Percentiles rank a stretch among this genome's conserved stretches.
Conservation (phyloP, 2,113 vertebrate genomes). For the Peromyscus californicus region DNA sequence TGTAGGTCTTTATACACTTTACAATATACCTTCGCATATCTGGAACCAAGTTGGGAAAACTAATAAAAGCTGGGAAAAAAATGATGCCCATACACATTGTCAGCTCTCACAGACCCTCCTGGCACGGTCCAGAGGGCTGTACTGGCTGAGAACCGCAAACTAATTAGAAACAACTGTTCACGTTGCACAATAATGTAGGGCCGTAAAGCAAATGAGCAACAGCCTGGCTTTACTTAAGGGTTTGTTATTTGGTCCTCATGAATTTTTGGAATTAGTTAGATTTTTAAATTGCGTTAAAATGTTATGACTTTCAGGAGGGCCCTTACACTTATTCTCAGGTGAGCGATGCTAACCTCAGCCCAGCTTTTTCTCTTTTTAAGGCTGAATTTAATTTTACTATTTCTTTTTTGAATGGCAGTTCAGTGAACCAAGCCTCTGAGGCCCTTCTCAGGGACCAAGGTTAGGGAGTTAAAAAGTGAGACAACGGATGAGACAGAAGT, state of each 20-base stretch:
- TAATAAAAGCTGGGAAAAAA: not conserved
- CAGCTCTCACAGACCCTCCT: not conserved
- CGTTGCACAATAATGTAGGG: not conserved
- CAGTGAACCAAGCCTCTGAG: not conserved
- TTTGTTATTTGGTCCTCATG: not conserved
- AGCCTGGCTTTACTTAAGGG: not conserved
- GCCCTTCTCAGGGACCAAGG: not conserved
- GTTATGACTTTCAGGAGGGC: not conserved
- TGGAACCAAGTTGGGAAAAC: slow-evolving; percentile 6
- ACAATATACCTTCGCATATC: not conserved
- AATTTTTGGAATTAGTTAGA: not conserved
- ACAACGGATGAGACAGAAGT: not conserved
- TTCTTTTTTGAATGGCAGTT: not conserved
- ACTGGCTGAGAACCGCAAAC: not conserved
- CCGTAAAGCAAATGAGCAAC: not conserved
- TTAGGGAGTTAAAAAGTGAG: not conserved
- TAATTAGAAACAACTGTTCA: not conserved
- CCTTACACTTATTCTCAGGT: not conserved
- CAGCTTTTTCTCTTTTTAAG: not conserved
- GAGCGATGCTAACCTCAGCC: not conserved
- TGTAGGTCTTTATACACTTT: not conserved
- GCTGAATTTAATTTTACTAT: not conserved
- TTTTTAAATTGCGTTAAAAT: not conserved
- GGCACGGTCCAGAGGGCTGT: not conserved
- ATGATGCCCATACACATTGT: not conserved